These are phyloP conservation scores for Phallusia fumigata DNA, from an alignment of 23 tunicate species.

Conservation along the genomic window DNA sequence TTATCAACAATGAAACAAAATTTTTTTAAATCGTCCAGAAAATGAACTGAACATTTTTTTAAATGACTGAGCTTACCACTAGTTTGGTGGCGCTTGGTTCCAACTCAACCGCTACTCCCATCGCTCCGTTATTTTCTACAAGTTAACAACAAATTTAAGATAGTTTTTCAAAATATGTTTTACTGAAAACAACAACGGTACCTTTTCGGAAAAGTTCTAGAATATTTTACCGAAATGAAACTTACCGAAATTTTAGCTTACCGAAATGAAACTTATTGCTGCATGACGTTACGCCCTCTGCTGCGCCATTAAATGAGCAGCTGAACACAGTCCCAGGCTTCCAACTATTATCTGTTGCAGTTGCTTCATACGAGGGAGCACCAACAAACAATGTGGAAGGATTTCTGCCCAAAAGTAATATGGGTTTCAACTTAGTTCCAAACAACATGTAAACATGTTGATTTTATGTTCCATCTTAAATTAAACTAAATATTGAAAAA, in stretches of 20 bases:
- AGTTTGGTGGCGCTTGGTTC: background rate
- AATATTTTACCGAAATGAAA: too few species aligned
- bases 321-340: background rate
- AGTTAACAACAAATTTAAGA: background rate
- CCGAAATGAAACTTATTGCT: background rate
- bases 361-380: conserved; percentile 5
- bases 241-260: too few species aligned
- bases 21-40: too few species aligned
- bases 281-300: background rate
- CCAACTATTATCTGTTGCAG: background rate
- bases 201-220: too few species aligned
- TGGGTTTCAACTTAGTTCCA: too few species aligned
- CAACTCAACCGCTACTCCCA: background rate
- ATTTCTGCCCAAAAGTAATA: background rate
- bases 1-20: too few species aligned
- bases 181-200: too few species aligned
- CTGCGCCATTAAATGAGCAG: background rate
- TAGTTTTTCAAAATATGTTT: too few species aligned
- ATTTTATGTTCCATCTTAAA: too few species aligned
- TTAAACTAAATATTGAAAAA: too few species aligned
- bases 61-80: background rate
- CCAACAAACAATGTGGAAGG: background rate
- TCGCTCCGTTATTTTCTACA: background rate
- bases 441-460: too few species aligned
- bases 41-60: too few species aligned